Percentiles rank a stretch among this genome's conserved stretches.
These are phyloP conservation scores for Menura novaehollandiae DNA, from an alignment of 2,113 vertebrate species.

Conservation along the genomic window DNA sequence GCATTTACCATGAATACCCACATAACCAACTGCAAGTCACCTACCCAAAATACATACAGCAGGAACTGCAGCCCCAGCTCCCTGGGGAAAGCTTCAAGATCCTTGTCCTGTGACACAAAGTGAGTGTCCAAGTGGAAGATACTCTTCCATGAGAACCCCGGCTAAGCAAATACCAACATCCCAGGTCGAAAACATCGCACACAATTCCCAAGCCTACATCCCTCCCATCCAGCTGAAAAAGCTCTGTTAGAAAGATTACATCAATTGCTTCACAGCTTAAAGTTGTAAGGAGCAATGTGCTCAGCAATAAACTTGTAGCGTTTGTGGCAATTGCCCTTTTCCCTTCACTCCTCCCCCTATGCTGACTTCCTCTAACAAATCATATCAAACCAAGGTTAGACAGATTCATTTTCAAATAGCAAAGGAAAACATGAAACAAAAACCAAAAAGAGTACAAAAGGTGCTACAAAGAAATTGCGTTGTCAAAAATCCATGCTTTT, in stretches of 20 bases:
- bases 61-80: background rate
- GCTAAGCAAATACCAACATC: background rate
- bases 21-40: background rate
- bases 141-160: background rate
- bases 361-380: background rate
- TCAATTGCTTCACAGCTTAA: background rate
- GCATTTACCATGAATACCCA: background rate
- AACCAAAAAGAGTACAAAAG: background rate
- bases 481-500: background rate
- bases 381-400: background rate
- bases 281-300: background rate
- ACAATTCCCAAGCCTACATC: background rate
- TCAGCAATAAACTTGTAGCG: background rate
- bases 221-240: background rate
- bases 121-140: background rate
- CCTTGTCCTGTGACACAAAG: background rate
- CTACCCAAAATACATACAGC: background rate
- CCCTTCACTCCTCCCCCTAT: too few relatives aligned
- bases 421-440: background rate
- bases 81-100: background rate
- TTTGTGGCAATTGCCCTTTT: background rate
- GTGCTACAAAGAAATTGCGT: background rate
- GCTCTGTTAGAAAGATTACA: background rate
- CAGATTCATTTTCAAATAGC: background rate
- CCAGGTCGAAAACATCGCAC: background rate